phyloP scores from a whole-genome alignment of 2,888 invertebrate genomes.

The Apoderus coryli region DNA sequence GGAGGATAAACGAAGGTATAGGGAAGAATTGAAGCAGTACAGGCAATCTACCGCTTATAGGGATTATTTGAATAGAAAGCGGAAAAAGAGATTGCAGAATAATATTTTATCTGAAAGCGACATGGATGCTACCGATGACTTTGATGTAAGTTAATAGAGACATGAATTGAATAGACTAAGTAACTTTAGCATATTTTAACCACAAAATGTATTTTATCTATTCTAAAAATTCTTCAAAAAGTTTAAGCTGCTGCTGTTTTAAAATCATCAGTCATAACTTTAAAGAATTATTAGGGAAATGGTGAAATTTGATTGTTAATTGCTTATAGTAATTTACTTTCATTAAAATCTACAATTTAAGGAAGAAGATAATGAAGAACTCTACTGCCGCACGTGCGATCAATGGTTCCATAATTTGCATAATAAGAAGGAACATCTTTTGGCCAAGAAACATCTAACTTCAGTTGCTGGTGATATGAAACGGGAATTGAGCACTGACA shows the following conservation, averaged over 20 bases:
- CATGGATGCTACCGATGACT: slow-evolving; percentile 38
- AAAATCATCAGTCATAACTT: too few relatives aligned
- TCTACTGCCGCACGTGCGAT: slow-evolving; percentile 43
- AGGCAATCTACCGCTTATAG: slow-evolving; percentile 41
- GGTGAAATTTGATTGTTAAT: too few relatives aligned
- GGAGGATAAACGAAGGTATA: slow-evolving; percentile 39
- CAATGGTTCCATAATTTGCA: slow-evolving; percentile 43
- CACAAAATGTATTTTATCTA: too few relatives aligned
- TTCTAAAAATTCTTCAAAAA: slow-evolving; percentile 4
- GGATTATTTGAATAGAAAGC: slow-evolving; percentile 36
- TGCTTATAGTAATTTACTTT: too few relatives aligned
- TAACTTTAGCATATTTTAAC: too few relatives aligned
- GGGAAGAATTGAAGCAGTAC: slow-evolving; percentile 39
- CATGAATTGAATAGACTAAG: too few relatives aligned
- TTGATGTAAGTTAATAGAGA: slow-evolving; percentile 30
- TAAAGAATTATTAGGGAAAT: too few relatives aligned
- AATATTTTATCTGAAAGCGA: slow-evolving; percentile 35
- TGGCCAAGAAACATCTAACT: slow-evolving; percentile 40
- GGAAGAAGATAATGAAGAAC: slow-evolving; percentile 41
- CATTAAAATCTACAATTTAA: too few relatives aligned
- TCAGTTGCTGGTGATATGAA: slow-evolving; percentile 31
- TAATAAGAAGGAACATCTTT: slow-evolving; percentile 43
- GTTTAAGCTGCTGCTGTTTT: too few relatives aligned
- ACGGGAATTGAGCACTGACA: slow-evolving; percentile 26
- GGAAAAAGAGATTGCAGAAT: slow-evolving; percentile 31